These are phyloP conservation scores for Tiliacea citrago DNA, from an alignment of 2,888 invertebrate genomes.

Conservation along the genomic window DNA sequence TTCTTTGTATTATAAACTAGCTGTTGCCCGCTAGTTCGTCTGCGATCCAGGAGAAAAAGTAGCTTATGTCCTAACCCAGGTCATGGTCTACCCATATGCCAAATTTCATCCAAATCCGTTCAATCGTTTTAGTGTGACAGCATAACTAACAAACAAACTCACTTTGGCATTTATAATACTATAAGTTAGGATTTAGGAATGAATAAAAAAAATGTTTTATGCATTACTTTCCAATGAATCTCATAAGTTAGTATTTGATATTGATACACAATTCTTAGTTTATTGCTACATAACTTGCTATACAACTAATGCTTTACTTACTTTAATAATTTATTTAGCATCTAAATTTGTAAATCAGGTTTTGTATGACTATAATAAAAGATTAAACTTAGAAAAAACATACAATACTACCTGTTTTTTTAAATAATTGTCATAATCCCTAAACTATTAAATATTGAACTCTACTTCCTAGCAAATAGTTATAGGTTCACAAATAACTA, in stretches of 20 bases:
- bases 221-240: not conserved
- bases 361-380: not conserved
- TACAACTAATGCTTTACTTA: too few relatives aligned
- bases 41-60: too few relatives aligned
- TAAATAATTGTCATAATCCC: too few relatives aligned
- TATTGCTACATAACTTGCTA: not conserved
- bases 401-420: not conserved
- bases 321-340: not conserved
- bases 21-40: too few relatives aligned
- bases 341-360: constrained; percentile 9
- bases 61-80: too few relatives aligned
- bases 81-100: too few relatives aligned
- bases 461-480: not conserved
- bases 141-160: too few relatives aligned
- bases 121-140: too few relatives aligned
- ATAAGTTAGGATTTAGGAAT: not conserved
- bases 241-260: not conserved
- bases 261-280: not conserved
- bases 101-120: too few relatives aligned
- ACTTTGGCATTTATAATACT: too few relatives aligned
- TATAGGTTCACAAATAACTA: not conserved
- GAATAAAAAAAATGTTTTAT: too few relatives aligned
- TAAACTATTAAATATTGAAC: not conserved
- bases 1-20: not conserved
- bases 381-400: not conserved